Percentiles rank a stretch among this genome's conserved stretches.
phyloP scores from a whole-genome alignment of 92 coral and sea anemone genomes.

The Desmophyllum pertusum region DNA sequence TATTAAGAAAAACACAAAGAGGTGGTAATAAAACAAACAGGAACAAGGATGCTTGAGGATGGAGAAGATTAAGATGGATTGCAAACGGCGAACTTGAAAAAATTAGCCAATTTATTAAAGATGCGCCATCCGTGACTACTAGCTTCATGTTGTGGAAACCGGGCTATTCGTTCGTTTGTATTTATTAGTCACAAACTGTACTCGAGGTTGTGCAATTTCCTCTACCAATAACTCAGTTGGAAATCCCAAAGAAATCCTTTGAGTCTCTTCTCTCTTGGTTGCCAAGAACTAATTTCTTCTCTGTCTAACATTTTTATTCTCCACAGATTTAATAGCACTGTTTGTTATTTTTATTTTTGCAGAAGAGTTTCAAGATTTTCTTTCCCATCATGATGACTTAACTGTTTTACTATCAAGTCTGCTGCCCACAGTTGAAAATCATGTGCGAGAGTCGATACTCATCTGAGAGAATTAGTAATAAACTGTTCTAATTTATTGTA shows the following conservation, averaged over 20 bases:
- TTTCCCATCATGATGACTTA: constrained; percentile 57
- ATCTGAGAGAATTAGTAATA: background rate
- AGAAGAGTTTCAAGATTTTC: constrained; percentile 69
- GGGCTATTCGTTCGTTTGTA: background rate
- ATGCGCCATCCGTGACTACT: too few relatives aligned
- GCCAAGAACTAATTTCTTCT: background rate
- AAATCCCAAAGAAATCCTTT: background rate
- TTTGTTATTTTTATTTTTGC: constrained; percentile 18
- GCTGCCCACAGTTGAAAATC: constrained; percentile 6
- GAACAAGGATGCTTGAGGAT: too few relatives aligned
- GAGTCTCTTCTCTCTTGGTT: background rate
- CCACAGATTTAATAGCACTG: background rate
- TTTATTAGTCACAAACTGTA: too few relatives aligned
- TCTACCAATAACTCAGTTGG: too few relatives aligned
- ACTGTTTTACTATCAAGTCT: constrained; percentile 56
- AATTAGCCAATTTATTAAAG: too few relatives aligned
- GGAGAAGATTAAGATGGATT: too few relatives aligned
- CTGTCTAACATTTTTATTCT: background rate
- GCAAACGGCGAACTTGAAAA: too few relatives aligned
- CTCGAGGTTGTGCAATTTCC: too few relatives aligned
- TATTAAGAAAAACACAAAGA: too few relatives aligned
- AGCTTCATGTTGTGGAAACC: too few relatives aligned
- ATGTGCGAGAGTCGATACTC: constrained; percentile 33
- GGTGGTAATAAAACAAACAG: too few relatives aligned
- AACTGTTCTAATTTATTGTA: background rate